Evolutionary conservation across 2,888 invertebrate genomes (phyloP), one percentile per base, ranked within the genome.

Genomic region (Syrista parreyssii): DNA sequence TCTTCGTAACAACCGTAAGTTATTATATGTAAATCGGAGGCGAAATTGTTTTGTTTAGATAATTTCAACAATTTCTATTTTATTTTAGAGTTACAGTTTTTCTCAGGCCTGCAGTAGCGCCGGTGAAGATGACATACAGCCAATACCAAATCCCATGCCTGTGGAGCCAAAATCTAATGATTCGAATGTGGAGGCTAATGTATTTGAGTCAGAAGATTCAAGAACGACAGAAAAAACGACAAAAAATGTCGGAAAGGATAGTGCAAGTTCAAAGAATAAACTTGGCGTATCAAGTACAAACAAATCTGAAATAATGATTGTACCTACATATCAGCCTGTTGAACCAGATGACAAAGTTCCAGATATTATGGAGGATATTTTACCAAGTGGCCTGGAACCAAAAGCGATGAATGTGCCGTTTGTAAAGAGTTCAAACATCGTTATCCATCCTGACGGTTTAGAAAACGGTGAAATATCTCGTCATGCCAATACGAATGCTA

Each of bases 1-100:
- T 93, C 34, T 92, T 92, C 33, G 92, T 93, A 75, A 92, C 93
- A 0, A 93, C 93, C 91, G 95, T 94, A 89, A 86, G 84, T 76
- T 73, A 23, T 1, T n/a, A n/a, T 76, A 15, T 30, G 71, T 74
- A 40, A 32, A 23, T 23, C 23, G 69, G 23, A 30, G 12, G 68
- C 12, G 1, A 6, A 76, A 15, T 1, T 30, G 1, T 23, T 35
- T 36, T 32, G 40, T 78, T 71, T 69, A 15, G n/a, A 40, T 55
- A 75, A 73, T 34, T 40, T 23, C 15, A 55, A 23, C 9, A 55
- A 55, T 55, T 55, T 6, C 78, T 76, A 68, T 68, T 31, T 73
- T 68, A 76, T 86, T 85, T 31, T 80, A 91, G 89, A 89, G 84
- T 80, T 91, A 91, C 79, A 86, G 82, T 71, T 88, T 91, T 68